These are phyloP conservation scores for Sebastes itinus DNA, from an alignment of 2,797 vertebrate species.

Conservation along the genomic window DNA sequence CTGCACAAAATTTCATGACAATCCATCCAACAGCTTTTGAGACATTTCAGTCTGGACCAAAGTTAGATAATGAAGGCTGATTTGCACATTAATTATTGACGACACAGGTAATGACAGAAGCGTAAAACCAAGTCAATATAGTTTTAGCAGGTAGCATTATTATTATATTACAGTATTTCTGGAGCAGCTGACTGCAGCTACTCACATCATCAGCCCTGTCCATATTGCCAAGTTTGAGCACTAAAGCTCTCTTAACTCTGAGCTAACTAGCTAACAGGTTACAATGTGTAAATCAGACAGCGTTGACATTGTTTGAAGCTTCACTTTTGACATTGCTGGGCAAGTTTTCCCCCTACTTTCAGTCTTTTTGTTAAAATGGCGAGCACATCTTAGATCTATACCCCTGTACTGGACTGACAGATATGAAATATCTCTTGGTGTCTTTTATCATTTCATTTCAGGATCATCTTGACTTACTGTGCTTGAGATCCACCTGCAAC, in stretches of 20 bases:
- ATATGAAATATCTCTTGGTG: neutral
- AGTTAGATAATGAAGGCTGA: neutral
- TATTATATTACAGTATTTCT: neutral
- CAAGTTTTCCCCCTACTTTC: neutral
- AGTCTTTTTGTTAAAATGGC: neutral
- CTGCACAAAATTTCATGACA: too few species aligned
- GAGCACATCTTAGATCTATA: neutral
- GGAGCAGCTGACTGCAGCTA: neutral
- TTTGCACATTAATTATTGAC: neutral
- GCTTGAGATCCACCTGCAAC: slow-evolving; percentile 32
- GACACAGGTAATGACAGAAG: neutral
- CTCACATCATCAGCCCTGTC: neutral
- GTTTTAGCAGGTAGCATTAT: neutral
- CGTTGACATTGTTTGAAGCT: neutral
- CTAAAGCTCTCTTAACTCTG: neutral
- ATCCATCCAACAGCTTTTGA: too few species aligned
- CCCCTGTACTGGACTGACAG: neutral
- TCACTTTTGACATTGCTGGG: neutral
- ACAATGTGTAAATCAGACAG: neutral
- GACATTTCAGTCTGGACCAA: neutral
- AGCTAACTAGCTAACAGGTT: neutral
- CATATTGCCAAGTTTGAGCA: neutral
- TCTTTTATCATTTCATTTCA: slow-evolving; percentile 44
- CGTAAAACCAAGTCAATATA: neutral
- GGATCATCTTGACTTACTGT: slow-evolving; percentile 26